Evolutionary conservation across 2,113 vertebrate genomes (phyloP), one percentile per base, ranked within the genome.

Genomic region (Pelodiscus sinensis): DNA sequence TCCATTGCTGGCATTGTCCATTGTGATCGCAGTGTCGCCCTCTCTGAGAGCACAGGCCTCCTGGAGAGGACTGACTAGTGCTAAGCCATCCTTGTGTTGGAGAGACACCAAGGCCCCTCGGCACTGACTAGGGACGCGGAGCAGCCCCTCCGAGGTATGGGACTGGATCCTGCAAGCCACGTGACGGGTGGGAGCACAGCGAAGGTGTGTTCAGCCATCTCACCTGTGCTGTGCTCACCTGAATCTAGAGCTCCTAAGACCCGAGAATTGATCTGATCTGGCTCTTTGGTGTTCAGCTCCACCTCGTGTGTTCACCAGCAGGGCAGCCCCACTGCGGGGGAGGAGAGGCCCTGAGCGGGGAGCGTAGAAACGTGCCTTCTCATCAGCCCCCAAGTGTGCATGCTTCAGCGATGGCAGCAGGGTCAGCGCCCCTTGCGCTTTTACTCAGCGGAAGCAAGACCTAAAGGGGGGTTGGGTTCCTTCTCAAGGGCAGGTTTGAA

Each of bases 351-450:
- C 38, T 73, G n/a, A 55, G 25, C 25, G 50, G 21, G 13, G 71
- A 29, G 51, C 44, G 27, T 25, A 83, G 25, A 60, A 81, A n/a
- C 55, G 22, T 82, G 24, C 44, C 54, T 82, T 62, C 50, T 25
- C 50, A 38, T 77, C n/a, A 31, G 73, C 57, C 80, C 51, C 87
- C 75, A 19, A 16, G 2, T 56, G 38, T 22, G n/a, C 91, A 90
- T 97, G 92, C 88, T 91, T 95, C 29, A 94, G 75, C 29, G 57
- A 62, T 96, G 87, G 95, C 96, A 96, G 54, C 86, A 51, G 92
- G 82, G 88, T 19, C 88, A 82, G 81, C 83, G 50, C 77, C 21
- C 79, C 79, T 81, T 71, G 62, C 16, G 31, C 82, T 94, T 87
- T 82, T 92, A 90, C 84, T 94, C 79, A 81, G 56, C 82, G 68